phyloP scores from a whole-genome alignment of 37 sponge, comb jelly and placozoan genomes.

The Amphimedon queenslandica region DNA sequence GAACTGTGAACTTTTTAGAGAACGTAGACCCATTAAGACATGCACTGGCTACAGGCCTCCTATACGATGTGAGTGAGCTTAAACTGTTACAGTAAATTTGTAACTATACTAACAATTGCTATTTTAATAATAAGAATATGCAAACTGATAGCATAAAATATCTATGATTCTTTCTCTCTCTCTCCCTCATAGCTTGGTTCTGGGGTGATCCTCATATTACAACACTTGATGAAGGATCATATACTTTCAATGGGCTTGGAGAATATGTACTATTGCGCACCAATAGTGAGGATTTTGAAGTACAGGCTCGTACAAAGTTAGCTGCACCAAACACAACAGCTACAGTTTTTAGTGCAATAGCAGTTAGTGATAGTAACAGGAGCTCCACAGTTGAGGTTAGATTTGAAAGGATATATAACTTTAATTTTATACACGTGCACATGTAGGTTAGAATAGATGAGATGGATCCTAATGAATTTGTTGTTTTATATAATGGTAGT shows the following conservation, averaged over 20 bases:
- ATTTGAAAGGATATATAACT: not conserved
- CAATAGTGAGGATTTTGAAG: not conserved
- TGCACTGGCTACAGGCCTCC: too few species aligned
- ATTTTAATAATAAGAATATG: too few species aligned
- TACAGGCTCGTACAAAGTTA: not conserved
- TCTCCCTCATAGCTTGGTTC: not conserved
- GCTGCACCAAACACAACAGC: not conserved
- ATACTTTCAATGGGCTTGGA: conserved; percentile 11
- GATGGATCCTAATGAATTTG: not conserved
- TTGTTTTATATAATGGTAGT: not conserved
- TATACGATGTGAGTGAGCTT: too few species aligned
- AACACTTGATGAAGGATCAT: not conserved
- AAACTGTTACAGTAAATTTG: too few species aligned
- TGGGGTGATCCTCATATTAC: conserved; percentile 14
- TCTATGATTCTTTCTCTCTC: not conserved
- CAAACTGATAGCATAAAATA: too few species aligned
- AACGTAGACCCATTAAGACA: too few species aligned
- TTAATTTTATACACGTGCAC: too few species aligned
- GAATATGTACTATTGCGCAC: not conserved
- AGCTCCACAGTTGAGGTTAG: not conserved
- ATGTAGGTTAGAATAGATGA: not conserved
- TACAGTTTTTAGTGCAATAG: not conserved
- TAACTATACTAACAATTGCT: too few species aligned
- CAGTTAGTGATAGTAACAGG: not conserved
- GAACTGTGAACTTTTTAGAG: not conserved